A percentile compares a stretch with the other conserved stretches of the same genome.
Evolutionary conservation across 2,113 vertebrate species (phyloP).

Genomic region (Recurvirostra avosetta): DNA sequence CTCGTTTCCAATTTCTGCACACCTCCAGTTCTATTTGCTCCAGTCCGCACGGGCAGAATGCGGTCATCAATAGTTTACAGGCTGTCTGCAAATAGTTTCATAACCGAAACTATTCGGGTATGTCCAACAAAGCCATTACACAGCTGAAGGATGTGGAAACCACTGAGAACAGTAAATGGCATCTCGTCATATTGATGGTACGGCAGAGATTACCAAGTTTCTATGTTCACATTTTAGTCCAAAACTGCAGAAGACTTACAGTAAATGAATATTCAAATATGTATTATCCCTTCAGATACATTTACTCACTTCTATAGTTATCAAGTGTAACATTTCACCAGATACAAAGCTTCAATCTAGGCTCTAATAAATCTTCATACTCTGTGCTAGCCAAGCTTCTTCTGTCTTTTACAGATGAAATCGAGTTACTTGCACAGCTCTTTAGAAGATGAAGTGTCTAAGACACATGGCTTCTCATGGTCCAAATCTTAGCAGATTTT

Average conservation of each 20-base stretch:
- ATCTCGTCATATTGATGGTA: constrained; percentile 17
- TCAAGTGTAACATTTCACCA: constrained; percentile 75
- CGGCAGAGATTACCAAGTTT: constrained; percentile 36
- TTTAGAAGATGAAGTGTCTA: constrained; percentile 58
- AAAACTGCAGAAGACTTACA: constrained; percentile 62
- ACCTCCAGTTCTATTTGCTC: not conserved
- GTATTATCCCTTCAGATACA: constrained; percentile 62
- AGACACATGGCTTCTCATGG: constrained; percentile 65
- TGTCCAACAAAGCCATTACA: not conserved
- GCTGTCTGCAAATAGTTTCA: constrained; percentile 35
- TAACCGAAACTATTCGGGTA: constrained; percentile 38
- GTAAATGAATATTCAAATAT: constrained; percentile 70
- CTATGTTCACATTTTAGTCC: constrained; percentile 73
- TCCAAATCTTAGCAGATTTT: constrained; percentile 63
- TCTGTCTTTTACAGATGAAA: constrained; percentile 59
- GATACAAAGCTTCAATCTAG: constrained; percentile 73
- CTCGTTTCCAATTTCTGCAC: not conserved
- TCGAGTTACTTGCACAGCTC: constrained; percentile 64
- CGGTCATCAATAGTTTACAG: not conserved
- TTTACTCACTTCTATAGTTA: constrained; percentile 48
- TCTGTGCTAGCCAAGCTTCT: constrained; percentile 64
- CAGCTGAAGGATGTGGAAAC: constrained; percentile 47
- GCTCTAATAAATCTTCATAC: constrained; percentile 61
- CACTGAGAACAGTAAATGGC: constrained; percentile 53
- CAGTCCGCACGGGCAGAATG: constrained; percentile 17